phyloP scores from a whole-genome alignment of 2,113 vertebrate genomes.

The Sturnira hondurensis region DNA sequence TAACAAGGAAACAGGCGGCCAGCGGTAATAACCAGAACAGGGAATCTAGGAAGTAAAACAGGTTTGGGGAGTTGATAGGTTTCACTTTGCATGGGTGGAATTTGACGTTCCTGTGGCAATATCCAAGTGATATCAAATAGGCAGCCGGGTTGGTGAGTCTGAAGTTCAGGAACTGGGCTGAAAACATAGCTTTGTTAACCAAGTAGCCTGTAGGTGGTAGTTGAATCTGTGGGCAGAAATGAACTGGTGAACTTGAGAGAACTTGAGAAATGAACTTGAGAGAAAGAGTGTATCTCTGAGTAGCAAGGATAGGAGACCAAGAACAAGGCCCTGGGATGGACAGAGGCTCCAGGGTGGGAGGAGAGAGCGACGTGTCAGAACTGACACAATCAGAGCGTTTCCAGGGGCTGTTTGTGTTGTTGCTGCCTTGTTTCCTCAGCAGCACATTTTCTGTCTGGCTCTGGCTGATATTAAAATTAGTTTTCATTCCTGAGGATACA shows the following conservation, averaged over 20 bases:
- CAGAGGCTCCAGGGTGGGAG: neutral
- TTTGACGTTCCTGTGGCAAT: neutral
- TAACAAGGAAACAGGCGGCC: neutral
- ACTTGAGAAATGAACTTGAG: neutral
- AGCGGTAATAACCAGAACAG: neutral
- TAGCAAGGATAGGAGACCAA: neutral
- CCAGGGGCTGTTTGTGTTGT: conserved; percentile 13
- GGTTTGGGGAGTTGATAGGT: neutral
- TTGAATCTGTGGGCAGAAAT: neutral
- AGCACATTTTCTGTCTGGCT: conserved; percentile 38
- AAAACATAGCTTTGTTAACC: neutral
- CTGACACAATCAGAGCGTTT: neutral
- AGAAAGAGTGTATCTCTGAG: neutral
- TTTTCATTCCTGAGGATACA: neutral
- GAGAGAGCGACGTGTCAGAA: rapidly evolving
- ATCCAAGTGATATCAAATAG: neutral
- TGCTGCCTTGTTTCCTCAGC: neutral
- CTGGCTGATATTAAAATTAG: conserved; percentile 12
- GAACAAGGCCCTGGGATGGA: neutral
- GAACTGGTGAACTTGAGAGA: neutral
- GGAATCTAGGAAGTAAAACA: neutral
- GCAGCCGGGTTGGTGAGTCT: neutral
- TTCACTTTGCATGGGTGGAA: neutral
- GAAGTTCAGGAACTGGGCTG: neutral
- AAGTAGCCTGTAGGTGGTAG: neutral